phyloP scores from a whole-genome alignment of 2,113 vertebrate species.

The Crotalus horridus region DNA sequence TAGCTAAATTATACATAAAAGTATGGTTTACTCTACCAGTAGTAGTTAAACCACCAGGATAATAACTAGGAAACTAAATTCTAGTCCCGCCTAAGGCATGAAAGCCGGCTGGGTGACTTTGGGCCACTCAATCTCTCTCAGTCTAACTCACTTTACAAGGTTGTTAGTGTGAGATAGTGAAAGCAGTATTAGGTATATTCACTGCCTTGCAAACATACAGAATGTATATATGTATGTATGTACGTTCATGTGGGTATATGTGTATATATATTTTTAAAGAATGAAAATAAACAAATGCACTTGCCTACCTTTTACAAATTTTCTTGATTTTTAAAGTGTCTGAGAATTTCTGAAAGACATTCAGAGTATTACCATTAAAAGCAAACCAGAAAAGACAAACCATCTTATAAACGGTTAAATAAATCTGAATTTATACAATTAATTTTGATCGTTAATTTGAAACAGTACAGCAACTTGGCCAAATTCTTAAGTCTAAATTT shows the following conservation, averaged over 20 bases:
- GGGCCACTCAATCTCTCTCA: neutral
- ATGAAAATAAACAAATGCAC: conserved; percentile 10
- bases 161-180: neutral
- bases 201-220: neutral
- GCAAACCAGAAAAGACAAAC: neutral
- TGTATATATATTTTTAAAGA: neutral
- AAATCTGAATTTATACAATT: neutral
- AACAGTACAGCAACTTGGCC: neutral
- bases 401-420: neutral
- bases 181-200: neutral
- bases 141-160: neutral
- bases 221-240: too few relatives aligned
- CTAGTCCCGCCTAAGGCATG: neutral
- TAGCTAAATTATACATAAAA: neutral
- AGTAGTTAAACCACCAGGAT: neutral
- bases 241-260: neutral
- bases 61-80: neutral
- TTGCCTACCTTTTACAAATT: conserved; percentile 73
- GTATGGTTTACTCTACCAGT: neutral
- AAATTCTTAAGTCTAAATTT: neutral
- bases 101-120: neutral
- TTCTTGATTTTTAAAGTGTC: conserved; percentile 61
- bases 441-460: neutral
- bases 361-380: conserved; percentile 46
- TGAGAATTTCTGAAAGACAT: conserved; percentile 64